Evolutionary conservation across 1,140 invertebrate species (phyloP).

Genomic region (Campodea augens): DNA sequence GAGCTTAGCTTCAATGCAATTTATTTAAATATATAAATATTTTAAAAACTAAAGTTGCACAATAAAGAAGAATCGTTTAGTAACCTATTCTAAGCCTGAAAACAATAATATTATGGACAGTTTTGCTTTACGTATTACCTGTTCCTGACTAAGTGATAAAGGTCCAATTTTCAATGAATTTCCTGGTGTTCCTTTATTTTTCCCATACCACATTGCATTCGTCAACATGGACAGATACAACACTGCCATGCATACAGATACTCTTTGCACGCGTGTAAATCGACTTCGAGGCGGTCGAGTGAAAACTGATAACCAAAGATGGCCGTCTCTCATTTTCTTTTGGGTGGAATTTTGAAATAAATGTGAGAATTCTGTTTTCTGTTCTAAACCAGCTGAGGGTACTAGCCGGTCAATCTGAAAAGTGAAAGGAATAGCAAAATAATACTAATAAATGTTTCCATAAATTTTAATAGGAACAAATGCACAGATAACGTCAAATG

Average conservation of each 20-base stretch:
- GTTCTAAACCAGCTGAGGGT: constrained; percentile 28
- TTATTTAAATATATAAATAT: too few species aligned
- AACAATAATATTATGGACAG: too few species aligned
- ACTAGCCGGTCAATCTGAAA: constrained; percentile 30
- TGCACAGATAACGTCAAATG: too few species aligned
- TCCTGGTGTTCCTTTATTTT: constrained; percentile 13
- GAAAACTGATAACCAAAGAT: constrained; percentile 36
- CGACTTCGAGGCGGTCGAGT: constrained; percentile 29
- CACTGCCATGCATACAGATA: constrained; percentile 31
- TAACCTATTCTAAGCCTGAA: too few species aligned
- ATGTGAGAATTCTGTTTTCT: constrained; percentile 27
- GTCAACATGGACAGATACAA: too few species aligned
- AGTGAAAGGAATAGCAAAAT: neutral
- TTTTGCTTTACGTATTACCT: too few species aligned
- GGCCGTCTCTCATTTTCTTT: constrained; percentile 31
- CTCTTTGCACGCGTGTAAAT: constrained; percentile 30
- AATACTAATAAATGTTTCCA: neutral
- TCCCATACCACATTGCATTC: constrained; percentile 34
- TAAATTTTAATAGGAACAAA: too few species aligned
- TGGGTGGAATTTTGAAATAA: constrained; percentile 27
- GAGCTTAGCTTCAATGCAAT: too few species aligned
- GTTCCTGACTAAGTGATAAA: constrained; percentile 20
- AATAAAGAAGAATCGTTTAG: too few species aligned
- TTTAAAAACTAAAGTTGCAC: too few species aligned
- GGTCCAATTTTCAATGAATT: constrained; percentile 26